These are phyloP conservation scores for Takifugu rubripes DNA, from an alignment of 2,797 vertebrate genomes.

Conservation along the genomic window DNA sequence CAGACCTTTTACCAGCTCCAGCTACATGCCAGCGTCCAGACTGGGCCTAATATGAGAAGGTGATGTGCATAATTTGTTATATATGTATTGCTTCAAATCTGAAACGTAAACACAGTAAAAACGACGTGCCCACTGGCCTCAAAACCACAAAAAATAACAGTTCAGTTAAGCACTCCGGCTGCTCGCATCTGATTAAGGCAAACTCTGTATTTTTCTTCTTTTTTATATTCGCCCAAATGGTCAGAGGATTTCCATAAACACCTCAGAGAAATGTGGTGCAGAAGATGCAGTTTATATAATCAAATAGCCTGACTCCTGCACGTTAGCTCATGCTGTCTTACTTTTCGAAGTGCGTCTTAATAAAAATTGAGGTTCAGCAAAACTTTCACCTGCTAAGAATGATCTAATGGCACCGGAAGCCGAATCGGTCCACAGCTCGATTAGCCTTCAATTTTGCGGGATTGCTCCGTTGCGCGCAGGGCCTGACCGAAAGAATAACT, in stretches of 20 bases:
- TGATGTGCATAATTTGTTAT: constrained; percentile 78
- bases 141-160: constrained; percentile 70
- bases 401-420: constrained; percentile 44
- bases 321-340: constrained; percentile 13
- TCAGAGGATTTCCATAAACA: constrained; percentile 68
- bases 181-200: constrained; percentile 68
- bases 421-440: constrained; percentile 55
- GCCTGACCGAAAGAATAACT: constrained; percentile 63
- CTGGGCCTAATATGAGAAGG: constrained; percentile 70
- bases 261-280: constrained; percentile 53
- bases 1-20: constrained; percentile 57
- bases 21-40: constrained; percentile 61
- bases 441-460: constrained; percentile 63
- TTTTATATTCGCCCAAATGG: constrained; percentile 50
- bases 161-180: constrained; percentile 52
- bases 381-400: constrained; percentile 21
- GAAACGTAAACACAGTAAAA: constrained; percentile 67
- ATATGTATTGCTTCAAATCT: constrained; percentile 70
- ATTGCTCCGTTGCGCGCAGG: constrained; percentile 51
- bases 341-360: constrained; percentile 23
- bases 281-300: constrained; percentile 47
- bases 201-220: constrained; percentile 40
- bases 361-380: constrained; percentile 2
- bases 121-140: constrained; percentile 59
- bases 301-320: constrained; percentile 15